Base-by-base conservation (phyloP, 2,888 invertebrate genomes). In the Prosopocoilus inquinatus region DNA sequence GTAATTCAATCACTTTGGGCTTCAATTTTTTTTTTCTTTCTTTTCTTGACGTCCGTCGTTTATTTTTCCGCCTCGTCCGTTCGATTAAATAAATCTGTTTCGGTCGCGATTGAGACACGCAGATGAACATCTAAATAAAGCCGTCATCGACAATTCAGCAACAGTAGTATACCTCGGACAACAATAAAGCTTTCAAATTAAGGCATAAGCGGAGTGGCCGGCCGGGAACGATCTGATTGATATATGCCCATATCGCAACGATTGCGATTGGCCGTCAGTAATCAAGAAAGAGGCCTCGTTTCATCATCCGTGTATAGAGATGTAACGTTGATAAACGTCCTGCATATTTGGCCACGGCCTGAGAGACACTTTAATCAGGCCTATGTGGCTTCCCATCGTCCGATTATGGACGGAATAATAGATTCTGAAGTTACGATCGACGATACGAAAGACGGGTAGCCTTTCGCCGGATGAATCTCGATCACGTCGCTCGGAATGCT, bases 271-370 rank as follows among this genome's bases (percentile, higher is more conserved):
- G 44, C 44, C 44, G 50, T 44, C 50, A 36, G 35, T 35, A 44
- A 50, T 50, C 50, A 50, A 15, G 32, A 38, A 34, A 35, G 41
- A 38, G 11, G 12, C 41, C 50, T 44, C 50, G 45, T 50, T 50
- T 50, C 50, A 50, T 50, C 50, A 50, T 50, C 50, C 50, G 35
- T 50, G 50, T 53, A 53, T 53, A 53, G 53, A 53, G 53, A 53
- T 47, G 53, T 47, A 53, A 53, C 53, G 35, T 41, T 53, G 53
- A 53, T 39, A 47, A 13, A 53, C 47, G 47, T 47, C 46, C 16
- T 11, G 47, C 53, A 47, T 47, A 51, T 46, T 43, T 49, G 39
- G 28, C 11, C 32, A 36, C 49, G 39, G 12, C 9, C 39, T 13
- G 52, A 45, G 11, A 47, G 53, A 53, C 53, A 47, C 47, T 53